phyloP scores from a whole-genome alignment of 2,888 invertebrate genomes.

The Noctua janthina region DNA sequence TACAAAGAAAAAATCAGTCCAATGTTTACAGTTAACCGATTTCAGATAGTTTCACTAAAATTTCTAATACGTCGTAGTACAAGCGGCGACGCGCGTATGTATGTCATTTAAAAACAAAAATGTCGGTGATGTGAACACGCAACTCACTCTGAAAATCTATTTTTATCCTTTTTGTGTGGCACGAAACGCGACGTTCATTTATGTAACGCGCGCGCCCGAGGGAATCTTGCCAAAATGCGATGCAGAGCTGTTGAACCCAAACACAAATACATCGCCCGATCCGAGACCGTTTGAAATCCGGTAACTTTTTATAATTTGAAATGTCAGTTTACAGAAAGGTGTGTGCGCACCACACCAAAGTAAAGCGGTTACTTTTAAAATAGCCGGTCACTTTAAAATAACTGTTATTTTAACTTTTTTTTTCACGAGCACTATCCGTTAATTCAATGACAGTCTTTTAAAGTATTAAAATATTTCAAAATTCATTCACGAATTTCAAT shows the following conservation, averaged over 20 bases:
- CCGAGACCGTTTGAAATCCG: conserved; percentile 85
- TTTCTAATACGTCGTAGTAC: conserved; percentile 84
- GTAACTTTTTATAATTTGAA: conserved; percentile 82
- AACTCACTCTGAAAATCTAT: conserved; percentile 87
- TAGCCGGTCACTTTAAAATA: background rate
- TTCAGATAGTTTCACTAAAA: conserved; percentile 85
- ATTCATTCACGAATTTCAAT: background rate
- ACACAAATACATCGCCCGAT: conserved; percentile 72
- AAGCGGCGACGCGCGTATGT: conserved; percentile 81
- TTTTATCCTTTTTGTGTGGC: conserved; percentile 86
- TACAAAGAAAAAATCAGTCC: conserved; percentile 81
- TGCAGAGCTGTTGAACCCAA: conserved; percentile 71
- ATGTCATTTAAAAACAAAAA: conserved; percentile 89
- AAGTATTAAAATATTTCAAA: background rate
- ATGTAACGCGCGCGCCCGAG: conserved; percentile 84
- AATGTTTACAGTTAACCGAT: conserved; percentile 84
- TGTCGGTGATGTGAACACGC: conserved; percentile 82
- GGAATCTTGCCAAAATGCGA: conserved; percentile 88
- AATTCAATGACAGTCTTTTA: background rate
- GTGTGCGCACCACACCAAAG: conserved; percentile 37
- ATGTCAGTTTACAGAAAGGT: conserved; percentile 70
- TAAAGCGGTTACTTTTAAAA: conserved; percentile 12
- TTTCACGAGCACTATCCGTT: background rate
- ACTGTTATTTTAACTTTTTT: background rate
- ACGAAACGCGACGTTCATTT: conserved; percentile 83